Conservation (phyloP, 2,113 vertebrate genomes). For the Sterrhoptilus dennistouni region DNA sequence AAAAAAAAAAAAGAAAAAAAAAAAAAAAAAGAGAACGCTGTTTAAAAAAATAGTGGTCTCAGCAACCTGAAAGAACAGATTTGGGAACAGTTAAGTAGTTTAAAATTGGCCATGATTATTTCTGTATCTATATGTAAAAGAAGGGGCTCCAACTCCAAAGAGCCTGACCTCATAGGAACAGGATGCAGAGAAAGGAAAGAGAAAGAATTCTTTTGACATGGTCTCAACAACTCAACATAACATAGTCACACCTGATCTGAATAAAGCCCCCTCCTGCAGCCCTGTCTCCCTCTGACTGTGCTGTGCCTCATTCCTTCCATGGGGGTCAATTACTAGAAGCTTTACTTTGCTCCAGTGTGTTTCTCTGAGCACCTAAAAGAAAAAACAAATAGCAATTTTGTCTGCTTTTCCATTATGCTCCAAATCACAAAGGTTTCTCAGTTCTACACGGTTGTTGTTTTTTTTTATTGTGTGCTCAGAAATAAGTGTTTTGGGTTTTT, state of each 20-base stretch:
- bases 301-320: not conserved
- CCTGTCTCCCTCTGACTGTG: fast-evolving
- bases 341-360: not conserved
- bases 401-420: not conserved
- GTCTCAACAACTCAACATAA: not conserved
- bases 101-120: not conserved
- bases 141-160: not conserved
- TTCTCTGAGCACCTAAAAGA: not conserved
- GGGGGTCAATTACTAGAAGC: fast-evolving
- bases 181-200: not conserved
- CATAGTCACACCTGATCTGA: not conserved
- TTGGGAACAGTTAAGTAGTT: not conserved
- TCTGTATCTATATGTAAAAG: not conserved
- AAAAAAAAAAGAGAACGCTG: not conserved
- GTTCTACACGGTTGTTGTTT: not conserved
- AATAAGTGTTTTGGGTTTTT: not conserved
- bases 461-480: not conserved
- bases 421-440: not conserved
- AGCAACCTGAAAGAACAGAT: not conserved
- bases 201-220: not conserved
- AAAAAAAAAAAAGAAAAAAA: not conserved
- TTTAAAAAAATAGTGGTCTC: not conserved
- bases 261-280: not conserved
- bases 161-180: not conserved
- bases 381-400: not conserved